Conservation (phyloP, 2,888 invertebrate species). For the Volucella inanis region DNA sequence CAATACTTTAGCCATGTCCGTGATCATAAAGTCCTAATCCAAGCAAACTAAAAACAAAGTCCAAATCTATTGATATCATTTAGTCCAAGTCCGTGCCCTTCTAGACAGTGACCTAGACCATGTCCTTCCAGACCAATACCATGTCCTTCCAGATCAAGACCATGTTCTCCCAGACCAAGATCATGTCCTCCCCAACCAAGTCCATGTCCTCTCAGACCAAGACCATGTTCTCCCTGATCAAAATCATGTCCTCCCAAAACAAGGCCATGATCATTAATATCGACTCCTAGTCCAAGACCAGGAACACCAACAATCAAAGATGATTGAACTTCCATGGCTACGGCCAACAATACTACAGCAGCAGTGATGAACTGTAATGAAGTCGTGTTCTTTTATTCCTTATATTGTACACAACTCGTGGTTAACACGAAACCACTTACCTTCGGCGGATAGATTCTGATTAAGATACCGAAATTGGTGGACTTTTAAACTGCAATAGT, state of each 20-base stretch:
- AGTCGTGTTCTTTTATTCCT: not conserved
- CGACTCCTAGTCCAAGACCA: constrained; percentile 56
- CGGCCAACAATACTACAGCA: constrained; percentile 80
- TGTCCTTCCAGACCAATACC: too few relatives aligned
- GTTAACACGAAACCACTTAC: constrained; percentile 32
- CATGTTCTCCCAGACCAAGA: constrained; percentile 42
- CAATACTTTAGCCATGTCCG: constrained; percentile 24
- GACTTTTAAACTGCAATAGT: too few relatives aligned
- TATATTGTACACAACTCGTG: not conserved
- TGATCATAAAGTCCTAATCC: not conserved
- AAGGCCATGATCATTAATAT: constrained; percentile 26
- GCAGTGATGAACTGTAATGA: constrained; percentile 78
- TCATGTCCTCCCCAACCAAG: constrained; percentile 49
- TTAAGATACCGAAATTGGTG: too few relatives aligned
- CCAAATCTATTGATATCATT: too few relatives aligned
- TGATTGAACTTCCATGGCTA: constrained; percentile 81
- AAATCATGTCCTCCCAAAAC: constrained; percentile 14
- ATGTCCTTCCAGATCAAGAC: not conserved
- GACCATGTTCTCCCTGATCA: constrained; percentile 14
- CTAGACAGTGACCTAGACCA: too few relatives aligned
- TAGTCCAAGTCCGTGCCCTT: too few relatives aligned
- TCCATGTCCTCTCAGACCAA: constrained; percentile 42
- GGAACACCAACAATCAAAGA: constrained; percentile 79
- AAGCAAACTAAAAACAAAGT: too few relatives aligned
- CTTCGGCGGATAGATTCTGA: constrained; percentile 28